Evolutionary conservation across 2,797 vertebrate genomes (phyloP).

Genomic region (Muraenolepis orangiensis): DNA sequence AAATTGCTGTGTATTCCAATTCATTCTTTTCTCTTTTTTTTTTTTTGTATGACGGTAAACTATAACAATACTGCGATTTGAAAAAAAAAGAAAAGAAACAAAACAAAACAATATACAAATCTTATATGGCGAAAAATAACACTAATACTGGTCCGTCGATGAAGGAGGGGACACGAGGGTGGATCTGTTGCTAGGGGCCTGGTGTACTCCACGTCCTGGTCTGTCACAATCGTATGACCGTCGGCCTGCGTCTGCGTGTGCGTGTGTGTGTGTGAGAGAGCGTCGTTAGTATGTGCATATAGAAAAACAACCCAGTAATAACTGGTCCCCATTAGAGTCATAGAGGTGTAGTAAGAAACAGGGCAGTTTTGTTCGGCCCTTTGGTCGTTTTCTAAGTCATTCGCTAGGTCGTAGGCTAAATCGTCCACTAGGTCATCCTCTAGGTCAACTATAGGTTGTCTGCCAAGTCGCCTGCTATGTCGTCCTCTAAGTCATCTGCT

Average conservation of each 20-base stretch:
- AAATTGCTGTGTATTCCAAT: slow-evolving; percentile 44
- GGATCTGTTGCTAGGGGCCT: slow-evolving; percentile 10
- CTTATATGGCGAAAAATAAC: slow-evolving; percentile 63
- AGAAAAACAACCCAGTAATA: background rate
- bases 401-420: background rate
- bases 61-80: slow-evolving; percentile 74
- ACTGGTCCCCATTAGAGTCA: background rate
- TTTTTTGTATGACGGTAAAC: slow-evolving; percentile 59
- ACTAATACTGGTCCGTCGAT: slow-evolving; percentile 66
- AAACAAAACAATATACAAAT: slow-evolving; percentile 57
- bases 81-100: slow-evolving; percentile 54
- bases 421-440: no score
- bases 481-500: background rate
- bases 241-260: background rate
- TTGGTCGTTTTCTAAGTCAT: no score
- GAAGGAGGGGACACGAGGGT: background rate
- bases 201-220: slow-evolving; percentile 9
- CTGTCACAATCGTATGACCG: background rate
- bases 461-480: no score
- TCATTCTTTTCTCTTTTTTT: slow-evolving; percentile 39
- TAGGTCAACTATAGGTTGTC: no score
- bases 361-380: background rate
- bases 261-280: background rate
- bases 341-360: background rate
- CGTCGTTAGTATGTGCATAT: background rate